Evolutionary conservation across 2,113 vertebrate genomes (phyloP).

Genomic region (Chionodraco myersi): DNA sequence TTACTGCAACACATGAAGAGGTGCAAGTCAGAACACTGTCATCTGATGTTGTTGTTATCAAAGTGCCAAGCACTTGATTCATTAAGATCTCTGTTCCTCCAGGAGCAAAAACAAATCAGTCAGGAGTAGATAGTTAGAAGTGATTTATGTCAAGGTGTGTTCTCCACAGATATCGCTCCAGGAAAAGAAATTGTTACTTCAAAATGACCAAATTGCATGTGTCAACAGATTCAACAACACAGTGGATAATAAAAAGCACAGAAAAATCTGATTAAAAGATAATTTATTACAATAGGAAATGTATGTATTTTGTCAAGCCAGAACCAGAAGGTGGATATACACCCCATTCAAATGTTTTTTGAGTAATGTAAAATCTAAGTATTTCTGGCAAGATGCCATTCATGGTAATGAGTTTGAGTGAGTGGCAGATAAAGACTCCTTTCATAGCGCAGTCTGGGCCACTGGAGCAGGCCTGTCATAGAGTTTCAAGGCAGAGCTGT

Average conservation of each 20-base stretch:
- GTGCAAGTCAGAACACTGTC: slow-evolving; percentile 51
- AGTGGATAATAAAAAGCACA: slow-evolving; percentile 7
- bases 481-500: slow-evolving; percentile 67
- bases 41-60: slow-evolving; percentile 27
- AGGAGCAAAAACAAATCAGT: slow-evolving; percentile 31
- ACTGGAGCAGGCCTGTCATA: slow-evolving; percentile 67
- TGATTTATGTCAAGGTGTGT: slow-evolving; percentile 51
- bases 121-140: background rate
- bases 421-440: slow-evolving; percentile 75
- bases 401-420: slow-evolving; percentile 50
- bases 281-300: background rate
- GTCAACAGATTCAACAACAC: slow-evolving; percentile 31
- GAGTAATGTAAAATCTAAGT: slow-evolving; percentile 66
- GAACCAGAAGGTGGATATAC: slow-evolving; percentile 4
- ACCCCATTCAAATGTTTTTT: slow-evolving; percentile 46
- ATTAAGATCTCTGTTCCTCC: slow-evolving; percentile 13
- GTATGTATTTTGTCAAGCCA: slow-evolving; percentile 20
- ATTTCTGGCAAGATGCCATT: slow-evolving; percentile 68
- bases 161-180: slow-evolving; percentile 25
- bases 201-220: slow-evolving; percentile 21
- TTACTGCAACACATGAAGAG: slow-evolving; percentile 30
- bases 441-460: slow-evolving; percentile 67
- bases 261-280: background rate
- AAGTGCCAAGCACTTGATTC: slow-evolving; percentile 59
- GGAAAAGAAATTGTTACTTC: slow-evolving; percentile 25